Evolutionary conservation across 1,140 invertebrate genomes (phyloP), one percentile per base, ranked within the genome.

Genomic region (Oryctes rhinoceros): DNA sequence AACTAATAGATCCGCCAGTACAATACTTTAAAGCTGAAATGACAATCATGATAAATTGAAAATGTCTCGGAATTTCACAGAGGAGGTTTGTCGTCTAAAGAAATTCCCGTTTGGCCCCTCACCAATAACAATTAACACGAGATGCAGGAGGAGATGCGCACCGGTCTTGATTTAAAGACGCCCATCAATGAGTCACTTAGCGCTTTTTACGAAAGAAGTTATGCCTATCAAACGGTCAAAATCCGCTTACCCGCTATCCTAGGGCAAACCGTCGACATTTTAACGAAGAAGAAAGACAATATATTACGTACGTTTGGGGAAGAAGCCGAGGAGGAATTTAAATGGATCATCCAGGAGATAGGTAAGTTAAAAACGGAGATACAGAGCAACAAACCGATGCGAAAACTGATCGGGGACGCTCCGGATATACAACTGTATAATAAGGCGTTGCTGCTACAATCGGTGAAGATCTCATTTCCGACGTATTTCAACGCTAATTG

Each of bases 291-390:
- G 83, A 95, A 95, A 85, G 89, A 91, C 37, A 87, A 91, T 80
- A 92, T 98, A 81, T 88, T 90, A 80, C 85, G 91, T 47, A 83
- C 91, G 81, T 91, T 92, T 89, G 93, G 93, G 83, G 87, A 91
- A 93, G 89, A 89, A 86, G 88, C 91, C n/a, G 85, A 89, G 79
- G 93, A 96, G 79, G 96, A 98, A 81, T 84, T 96, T 0, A 96
- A 96, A 88, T 84, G 86, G 30, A 89, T 96, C 10, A 94, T 97
- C 82, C 93, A 94, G 20, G 88, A 91, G 80, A 88, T 99, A 24
- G 95, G 96, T 13, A 94, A 96, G 85, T 87, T 99, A 4, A 96
- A 96, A 88, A 96, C 96, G 89, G 96, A 98, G 87, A 88, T 99
- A 15, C 92, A 94, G 85, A 99, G 97, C 0, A 96, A 99, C 87